Conservation (phyloP, 2,797 vertebrate species). For the Thamnophis elegans region DNA sequence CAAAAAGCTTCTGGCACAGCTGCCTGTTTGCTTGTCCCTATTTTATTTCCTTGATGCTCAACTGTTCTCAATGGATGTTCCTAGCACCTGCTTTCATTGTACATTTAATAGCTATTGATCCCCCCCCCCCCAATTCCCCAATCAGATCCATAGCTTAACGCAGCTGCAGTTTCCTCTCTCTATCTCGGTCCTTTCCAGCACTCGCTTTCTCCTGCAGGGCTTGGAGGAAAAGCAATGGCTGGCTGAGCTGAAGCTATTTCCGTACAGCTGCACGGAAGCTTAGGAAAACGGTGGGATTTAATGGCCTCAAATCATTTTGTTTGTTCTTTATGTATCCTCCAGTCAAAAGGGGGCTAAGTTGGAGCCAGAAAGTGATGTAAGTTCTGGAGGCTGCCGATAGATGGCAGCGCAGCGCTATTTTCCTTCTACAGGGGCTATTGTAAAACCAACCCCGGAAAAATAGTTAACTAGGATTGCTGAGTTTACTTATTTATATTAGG, state of each 20-base stretch:
- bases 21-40: neutral
- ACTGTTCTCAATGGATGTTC: neutral
- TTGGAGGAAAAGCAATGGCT: neutral
- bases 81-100: neutral
- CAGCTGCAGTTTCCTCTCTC: neutral
- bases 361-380: neutral
- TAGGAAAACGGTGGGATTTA: neutral
- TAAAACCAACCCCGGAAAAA: neutral
- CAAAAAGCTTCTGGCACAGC: neutral
- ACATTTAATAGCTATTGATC: neutral
- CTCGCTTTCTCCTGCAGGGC: neutral
- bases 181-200: neutral
- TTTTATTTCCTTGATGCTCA: neutral
- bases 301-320: neutral
- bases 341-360: neutral
- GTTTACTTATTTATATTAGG: neutral
- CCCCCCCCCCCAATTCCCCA: too few species aligned
- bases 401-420: neutral
- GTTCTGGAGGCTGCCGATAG: neutral
- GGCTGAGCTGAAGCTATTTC: constrained; percentile 2
- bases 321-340: neutral
- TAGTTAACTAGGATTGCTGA: neutral
- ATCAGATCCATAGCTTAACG: neutral
- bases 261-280: neutral
- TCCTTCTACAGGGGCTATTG: neutral